Conservation (phyloP, 2,113 vertebrate species). For the Prionailurus bengalensis region DNA sequence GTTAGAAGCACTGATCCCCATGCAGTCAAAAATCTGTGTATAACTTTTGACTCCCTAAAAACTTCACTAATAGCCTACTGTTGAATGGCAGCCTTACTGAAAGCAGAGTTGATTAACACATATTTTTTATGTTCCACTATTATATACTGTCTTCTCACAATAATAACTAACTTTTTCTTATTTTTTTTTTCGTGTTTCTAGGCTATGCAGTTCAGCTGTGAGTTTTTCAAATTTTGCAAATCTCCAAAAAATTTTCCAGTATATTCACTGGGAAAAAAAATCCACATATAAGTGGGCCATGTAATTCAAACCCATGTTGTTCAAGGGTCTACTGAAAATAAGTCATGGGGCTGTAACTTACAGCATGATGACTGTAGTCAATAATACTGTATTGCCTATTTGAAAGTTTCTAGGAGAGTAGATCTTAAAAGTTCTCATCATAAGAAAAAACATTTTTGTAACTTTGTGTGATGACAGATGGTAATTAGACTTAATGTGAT, state of each 20-base stretch:
- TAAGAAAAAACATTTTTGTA: neutral
- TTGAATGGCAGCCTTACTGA: neutral
- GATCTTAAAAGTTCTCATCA: neutral
- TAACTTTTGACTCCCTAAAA: neutral
- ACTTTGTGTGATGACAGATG: neutral
- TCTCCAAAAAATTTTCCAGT: neutral
- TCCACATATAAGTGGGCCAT: neutral
- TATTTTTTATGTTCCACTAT: neutral
- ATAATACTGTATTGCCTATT: neutral
- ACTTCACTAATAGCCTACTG: neutral
- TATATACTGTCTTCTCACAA: neutral
- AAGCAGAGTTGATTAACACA: neutral
- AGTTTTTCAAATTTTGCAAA: neutral
- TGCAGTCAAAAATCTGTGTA: neutral
- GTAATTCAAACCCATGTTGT: neutral
- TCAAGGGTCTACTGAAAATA: neutral
- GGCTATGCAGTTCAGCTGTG: neutral
- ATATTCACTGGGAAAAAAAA: neutral
- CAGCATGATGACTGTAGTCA: neutral
- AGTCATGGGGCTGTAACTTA: neutral
- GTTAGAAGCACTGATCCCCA: neutral
- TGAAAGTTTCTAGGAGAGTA: neutral
- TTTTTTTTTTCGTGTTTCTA: neutral
- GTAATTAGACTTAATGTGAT: neutral
- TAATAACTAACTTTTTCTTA: neutral